These are phyloP conservation scores for Eustalomyia histrio DNA, from an alignment of 2,888 invertebrate genomes.

Conservation along the genomic window DNA sequence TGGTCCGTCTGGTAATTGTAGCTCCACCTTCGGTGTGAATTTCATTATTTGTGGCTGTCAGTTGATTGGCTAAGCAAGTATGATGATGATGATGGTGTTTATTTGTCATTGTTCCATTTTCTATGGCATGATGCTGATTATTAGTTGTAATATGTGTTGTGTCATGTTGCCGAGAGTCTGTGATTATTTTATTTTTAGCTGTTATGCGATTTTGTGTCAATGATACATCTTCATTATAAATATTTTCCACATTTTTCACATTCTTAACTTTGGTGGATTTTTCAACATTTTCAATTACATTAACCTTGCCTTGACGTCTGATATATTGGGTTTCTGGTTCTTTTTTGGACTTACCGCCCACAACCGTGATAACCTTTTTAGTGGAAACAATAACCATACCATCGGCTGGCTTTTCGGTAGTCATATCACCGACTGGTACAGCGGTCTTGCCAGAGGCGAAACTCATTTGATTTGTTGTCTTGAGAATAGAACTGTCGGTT, in stretches of 20 bases:
- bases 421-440: slow-evolving; percentile 78
- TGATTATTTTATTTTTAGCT: slow-evolving; percentile 59
- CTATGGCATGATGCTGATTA: slow-evolving; percentile 11
- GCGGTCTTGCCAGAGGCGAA: slow-evolving; percentile 80
- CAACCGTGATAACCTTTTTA: slow-evolving; percentile 80
- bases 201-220: slow-evolving; percentile 70
- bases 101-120: neutral
- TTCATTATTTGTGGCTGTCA: slow-evolving; percentile 39
- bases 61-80: slow-evolving; percentile 48
- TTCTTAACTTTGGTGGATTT: slow-evolving; percentile 75
- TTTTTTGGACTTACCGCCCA: slow-evolving; percentile 74
- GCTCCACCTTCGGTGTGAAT: slow-evolving; percentile 52
- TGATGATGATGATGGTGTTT: slow-evolving; percentile 44
- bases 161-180: slow-evolving; percentile 42
- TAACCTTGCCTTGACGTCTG: slow-evolving; percentile 74
- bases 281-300: slow-evolving; percentile 77
- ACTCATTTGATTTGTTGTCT: slow-evolving; percentile 83
- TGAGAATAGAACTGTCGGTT: slow-evolving; percentile 81
- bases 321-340: slow-evolving; percentile 77
- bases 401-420: slow-evolving; percentile 79
- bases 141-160: slow-evolving; percentile 50
- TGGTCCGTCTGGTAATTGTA: slow-evolving; percentile 49
- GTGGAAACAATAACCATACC: slow-evolving; percentile 81
- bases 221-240: slow-evolving; percentile 72
- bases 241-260: slow-evolving; percentile 73